Conservation (phyloP, 2,888 invertebrate genomes). For the Molorchus minor region DNA sequence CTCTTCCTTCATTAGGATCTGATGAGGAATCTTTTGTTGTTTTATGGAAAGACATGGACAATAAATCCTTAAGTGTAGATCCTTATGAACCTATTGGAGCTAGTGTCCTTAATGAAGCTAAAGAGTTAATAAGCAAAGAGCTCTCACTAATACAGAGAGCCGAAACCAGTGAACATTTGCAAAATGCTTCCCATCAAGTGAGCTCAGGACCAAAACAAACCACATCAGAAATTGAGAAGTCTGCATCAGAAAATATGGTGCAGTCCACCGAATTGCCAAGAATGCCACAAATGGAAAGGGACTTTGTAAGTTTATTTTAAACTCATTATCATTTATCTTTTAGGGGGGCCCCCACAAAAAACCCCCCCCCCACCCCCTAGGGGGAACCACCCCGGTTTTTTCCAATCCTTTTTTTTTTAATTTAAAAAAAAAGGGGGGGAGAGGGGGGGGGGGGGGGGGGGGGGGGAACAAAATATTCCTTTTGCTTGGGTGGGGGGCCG, state of each 20-base stretch:
- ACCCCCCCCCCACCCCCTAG: too few species aligned
- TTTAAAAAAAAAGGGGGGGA: too few species aligned
- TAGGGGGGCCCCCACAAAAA: too few species aligned
- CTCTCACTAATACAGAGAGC: slow-evolving; percentile 30
- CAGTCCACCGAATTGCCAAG: slow-evolving; percentile 25
- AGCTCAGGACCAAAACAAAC: background rate
- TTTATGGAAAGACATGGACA: slow-evolving; percentile 39
- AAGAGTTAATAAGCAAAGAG: slow-evolving; percentile 41
- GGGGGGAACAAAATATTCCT: too few species aligned
- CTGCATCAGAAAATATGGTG: slow-evolving; percentile 2
- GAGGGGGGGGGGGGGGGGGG: too few species aligned
- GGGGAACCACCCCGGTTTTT: too few species aligned
- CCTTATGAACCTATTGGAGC: slow-evolving; percentile 22
- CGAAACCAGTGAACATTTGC: background rate
- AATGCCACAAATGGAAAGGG: slow-evolving; percentile 27
- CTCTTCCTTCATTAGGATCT: slow-evolving; percentile 32
- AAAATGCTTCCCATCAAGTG: background rate
- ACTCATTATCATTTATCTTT: too few species aligned
- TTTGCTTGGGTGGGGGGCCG: too few species aligned
- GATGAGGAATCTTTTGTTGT: slow-evolving; percentile 49
- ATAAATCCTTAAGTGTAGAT: slow-evolving; percentile 12
- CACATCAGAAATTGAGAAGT: background rate
- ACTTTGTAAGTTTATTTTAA: slow-evolving; percentile 30
- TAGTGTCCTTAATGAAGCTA: slow-evolving; percentile 40
- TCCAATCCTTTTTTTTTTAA: too few species aligned